phyloP scores from a whole-genome alignment of 2,797 vertebrate species.

The Dipus sagitta region DNA sequence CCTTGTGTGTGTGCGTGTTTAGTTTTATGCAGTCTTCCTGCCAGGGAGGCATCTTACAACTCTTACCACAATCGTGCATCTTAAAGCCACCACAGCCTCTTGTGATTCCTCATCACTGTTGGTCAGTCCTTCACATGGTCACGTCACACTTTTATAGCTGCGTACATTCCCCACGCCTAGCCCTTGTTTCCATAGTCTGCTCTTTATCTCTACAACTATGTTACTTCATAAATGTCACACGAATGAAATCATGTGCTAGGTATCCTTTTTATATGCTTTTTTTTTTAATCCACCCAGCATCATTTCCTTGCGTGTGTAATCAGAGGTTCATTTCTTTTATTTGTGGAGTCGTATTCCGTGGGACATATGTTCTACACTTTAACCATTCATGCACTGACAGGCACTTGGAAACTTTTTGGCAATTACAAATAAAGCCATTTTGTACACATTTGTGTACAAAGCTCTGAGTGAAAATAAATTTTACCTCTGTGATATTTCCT shows the following conservation, averaged over 20 bases:
- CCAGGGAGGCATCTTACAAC: no score
- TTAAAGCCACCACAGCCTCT: no score
- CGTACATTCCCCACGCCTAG: background rate
- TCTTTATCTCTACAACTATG: background rate
- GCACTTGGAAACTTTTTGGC: background rate
- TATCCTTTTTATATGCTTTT: background rate
- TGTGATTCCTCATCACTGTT: no score
- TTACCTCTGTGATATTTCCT: background rate
- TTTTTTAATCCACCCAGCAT: background rate
- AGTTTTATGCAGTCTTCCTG: no score
- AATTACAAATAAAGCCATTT: background rate
- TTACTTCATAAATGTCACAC: slow-evolving; percentile 39
- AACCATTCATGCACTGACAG: background rate
- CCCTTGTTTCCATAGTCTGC: background rate
- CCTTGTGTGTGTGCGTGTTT: no score
- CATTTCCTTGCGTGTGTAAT: background rate
- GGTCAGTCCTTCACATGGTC: no score
- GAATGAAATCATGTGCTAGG: background rate
- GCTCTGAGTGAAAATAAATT: slow-evolving; percentile 8
- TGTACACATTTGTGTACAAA: background rate
- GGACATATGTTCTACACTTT: background rate
- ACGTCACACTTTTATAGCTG: no score
- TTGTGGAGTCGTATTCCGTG: background rate
- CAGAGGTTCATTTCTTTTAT: background rate
- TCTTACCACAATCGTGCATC: no score